phyloP scores from a whole-genome alignment of 2,113 vertebrate species.

The zebrafish (Danio rerio) region GRCz12tu NC_133180.1:39886501-39887000 shows the following conservation, averaged over 20 bases:
- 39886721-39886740: slow-evolving; percentile 33
- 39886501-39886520: slow-evolving; percentile 3
- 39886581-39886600: background rate
- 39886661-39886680: slow-evolving; percentile 37
- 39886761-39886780: slow-evolving; percentile 28
- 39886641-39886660: slow-evolving; percentile 18
- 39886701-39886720: background rate
- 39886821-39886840: slow-evolving; percentile 4
- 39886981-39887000: background rate
- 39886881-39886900: background rate
- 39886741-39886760: slow-evolving; percentile 36
- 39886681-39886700: slow-evolving; percentile 27
- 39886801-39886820: slow-evolving; percentile 33
- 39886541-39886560: slow-evolving; percentile 6
- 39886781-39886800: slow-evolving; percentile 1
- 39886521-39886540: background rate
- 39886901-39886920: background rate
- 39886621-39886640: slow-evolving; percentile 2
- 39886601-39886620: slow-evolving; percentile 5
- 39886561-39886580: slow-evolving; percentile 1
- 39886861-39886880: background rate
- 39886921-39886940: background rate
- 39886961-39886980: background rate
- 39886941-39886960: background rate
- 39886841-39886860: background rate